These are phyloP conservation scores for Pristionchus mayeri DNA, from an alignment of 2,888 invertebrate species.

Conservation along the genomic window DNA sequence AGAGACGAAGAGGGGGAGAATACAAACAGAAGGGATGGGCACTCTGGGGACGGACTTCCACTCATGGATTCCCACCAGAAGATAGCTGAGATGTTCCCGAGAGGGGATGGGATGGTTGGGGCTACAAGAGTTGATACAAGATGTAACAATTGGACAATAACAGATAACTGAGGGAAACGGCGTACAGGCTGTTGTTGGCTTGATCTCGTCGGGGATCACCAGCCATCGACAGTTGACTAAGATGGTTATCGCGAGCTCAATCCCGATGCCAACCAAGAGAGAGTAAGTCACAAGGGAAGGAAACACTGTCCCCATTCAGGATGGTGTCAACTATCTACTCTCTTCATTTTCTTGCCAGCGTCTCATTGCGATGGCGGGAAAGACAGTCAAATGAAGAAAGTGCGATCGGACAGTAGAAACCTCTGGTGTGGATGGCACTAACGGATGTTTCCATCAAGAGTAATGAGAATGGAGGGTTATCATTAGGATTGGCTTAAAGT, in stretches of 20 bases:
- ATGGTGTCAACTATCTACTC: not conserved
- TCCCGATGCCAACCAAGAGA: not conserved
- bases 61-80: not conserved
- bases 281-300: conserved; percentile 1
- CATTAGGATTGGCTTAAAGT: too few species aligned
- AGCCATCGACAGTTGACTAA: not conserved
- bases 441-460: not conserved
- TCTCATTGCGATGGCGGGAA: conserved; percentile 17
- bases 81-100: not conserved
- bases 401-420: too few species aligned
- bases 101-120: not conserved
- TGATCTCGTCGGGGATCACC: too few species aligned
- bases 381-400: not conserved
- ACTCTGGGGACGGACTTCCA: not conserved
- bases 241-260: not conserved
- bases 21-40: conserved; percentile 28
- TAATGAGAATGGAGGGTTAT: conserved; percentile 20
- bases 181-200: too few species aligned
- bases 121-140: not conserved
- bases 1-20: not conserved
- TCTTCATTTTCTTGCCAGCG: not conserved
- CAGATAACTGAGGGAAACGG: too few species aligned
- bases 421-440: not conserved
- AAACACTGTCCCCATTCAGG: not conserved
- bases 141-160: not conserved